Evolutionary conservation across 2,888 invertebrate genomes (phyloP), one percentile per base, ranked within the genome.

Genomic region (Ommatoiulus sabulosus): DNA sequence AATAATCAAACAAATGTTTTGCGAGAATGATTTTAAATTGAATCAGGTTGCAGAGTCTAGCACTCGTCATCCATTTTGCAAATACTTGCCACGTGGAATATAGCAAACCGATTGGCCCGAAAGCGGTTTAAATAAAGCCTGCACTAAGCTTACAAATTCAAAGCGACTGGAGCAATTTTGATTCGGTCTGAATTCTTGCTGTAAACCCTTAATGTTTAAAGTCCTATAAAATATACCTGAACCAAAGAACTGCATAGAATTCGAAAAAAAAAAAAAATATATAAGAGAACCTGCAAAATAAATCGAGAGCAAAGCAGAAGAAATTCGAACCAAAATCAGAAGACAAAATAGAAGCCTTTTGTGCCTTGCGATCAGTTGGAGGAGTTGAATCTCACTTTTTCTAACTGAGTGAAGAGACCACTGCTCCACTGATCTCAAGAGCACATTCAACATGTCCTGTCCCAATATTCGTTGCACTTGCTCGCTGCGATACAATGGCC

Each of bases 311-410:
- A 24, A 35, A 80, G n/a, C 57, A n/a, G n/a, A 80, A 43, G 15
- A 80, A 15, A 35, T 72, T 80, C 80, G 24, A 80, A 80, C 80
- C 80, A 8, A 80, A 2, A 72, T 24, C 24, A 72, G 7, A 24
- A 72, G 72, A 20, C 20, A 24, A 52, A 48, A 44, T 44, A 88
- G 72, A 84, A 84, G 87, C 17, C 20, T 35, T 44, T 87, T 17
- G 35, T 48, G 86, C 91, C 92, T 92, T 92, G 94, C 93, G 94
- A 94, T 94, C 95, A 95, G 95, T 95, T 95, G 95, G 95, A 95
- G 95, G 95, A 95, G 95, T 95, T 95, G 95, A 95, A 95, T 95
- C 95, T 95, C 95, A 95, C 94, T 95, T 48, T 88, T 93, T 88
- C 88, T 89, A 92, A 91, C 93, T 93, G 94, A 94, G 94, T 94